A percentile compares a stretch with the other conserved stretches of the same genome.
These are phyloP conservation scores for Drosophila erecta DNA, from an alignment of 1,140 invertebrate genomes.

Conservation along the genomic window DNA sequence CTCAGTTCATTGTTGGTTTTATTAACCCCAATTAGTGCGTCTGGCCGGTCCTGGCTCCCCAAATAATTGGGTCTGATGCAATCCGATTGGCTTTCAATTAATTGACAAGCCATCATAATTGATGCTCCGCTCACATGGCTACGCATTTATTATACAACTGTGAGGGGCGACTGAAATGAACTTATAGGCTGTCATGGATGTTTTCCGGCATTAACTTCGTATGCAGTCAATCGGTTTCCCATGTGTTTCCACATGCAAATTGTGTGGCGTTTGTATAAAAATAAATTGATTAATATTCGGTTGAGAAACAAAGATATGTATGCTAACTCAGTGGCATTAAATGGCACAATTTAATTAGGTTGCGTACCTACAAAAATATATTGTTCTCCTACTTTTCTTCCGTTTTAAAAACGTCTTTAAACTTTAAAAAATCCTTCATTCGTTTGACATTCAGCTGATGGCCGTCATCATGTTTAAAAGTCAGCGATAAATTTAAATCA, in stretches of 20 bases:
- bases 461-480: slow-evolving; percentile 47
- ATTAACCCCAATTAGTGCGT: slow-evolving; percentile 64
- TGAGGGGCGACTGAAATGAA: slow-evolving; percentile 9
- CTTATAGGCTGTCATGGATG: slow-evolving; percentile 10
- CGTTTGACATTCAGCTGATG: slow-evolving; percentile 21
- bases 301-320: too few species aligned
- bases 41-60: not conserved
- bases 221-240: slow-evolving; percentile 17
- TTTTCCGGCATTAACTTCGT: not conserved
- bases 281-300: not conserved
- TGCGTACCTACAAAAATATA: not conserved
- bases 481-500: slow-evolving; percentile 52
- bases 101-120: slow-evolving; percentile 73
- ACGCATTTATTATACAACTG: slow-evolving; percentile 26
- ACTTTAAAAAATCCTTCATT: slow-evolving; percentile 5
- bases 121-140: slow-evolving; percentile 48
- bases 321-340: too few species aligned
- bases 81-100: slow-evolving; percentile 69
- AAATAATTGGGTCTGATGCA: slow-evolving; percentile 32
- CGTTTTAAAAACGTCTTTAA: slow-evolving; percentile 1
- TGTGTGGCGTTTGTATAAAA: not conserved
- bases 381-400: not conserved
- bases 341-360: too few species aligned
- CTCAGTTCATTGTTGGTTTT: slow-evolving; percentile 51
- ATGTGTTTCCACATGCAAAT: not conserved